phyloP scores from a whole-genome alignment of 1,140 invertebrate species.

The Leptopilina boulardi region DNA sequence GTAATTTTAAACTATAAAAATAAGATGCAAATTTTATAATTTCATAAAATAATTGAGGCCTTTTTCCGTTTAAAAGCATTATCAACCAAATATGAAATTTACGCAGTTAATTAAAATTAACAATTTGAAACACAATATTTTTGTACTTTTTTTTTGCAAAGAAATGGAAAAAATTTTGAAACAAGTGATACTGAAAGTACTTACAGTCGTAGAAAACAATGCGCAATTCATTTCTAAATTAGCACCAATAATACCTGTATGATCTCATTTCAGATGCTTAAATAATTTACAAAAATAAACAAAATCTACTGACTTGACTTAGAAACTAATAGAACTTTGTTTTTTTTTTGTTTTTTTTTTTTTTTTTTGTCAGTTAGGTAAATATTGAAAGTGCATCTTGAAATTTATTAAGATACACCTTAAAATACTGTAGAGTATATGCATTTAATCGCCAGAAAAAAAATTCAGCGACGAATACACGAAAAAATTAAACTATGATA shows the following conservation, averaged over 20 bases:
- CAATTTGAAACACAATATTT: too few species aligned
- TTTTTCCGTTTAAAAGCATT: background rate
- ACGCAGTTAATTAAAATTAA: background rate
- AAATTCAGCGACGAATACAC: background rate
- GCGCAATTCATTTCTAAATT: slow-evolving; percentile 12
- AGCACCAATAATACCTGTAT: slow-evolving; percentile 5
- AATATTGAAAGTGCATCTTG: background rate
- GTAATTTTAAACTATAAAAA: too few species aligned
- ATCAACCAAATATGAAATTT: background rate
- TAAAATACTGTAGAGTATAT: background rate
- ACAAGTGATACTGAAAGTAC: background rate
- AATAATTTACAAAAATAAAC: slow-evolving; percentile 21
- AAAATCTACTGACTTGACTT: slow-evolving; percentile 19
- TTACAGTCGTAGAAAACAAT: background rate
- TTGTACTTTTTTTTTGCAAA: too few species aligned
- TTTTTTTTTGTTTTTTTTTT: background rate
- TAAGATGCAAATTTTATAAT: too few species aligned
- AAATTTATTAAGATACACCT: background rate
- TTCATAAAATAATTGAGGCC: background rate
- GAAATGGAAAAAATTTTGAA: background rate
- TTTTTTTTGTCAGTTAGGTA: background rate
- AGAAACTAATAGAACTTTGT: background rate
- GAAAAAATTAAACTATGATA: background rate
- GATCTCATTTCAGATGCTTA: slow-evolving; percentile 2
- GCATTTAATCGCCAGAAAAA: background rate